phyloP scores from a whole-genome alignment of 2,797 vertebrate genomes.

The Hephaestus fuliginosus region DNA sequence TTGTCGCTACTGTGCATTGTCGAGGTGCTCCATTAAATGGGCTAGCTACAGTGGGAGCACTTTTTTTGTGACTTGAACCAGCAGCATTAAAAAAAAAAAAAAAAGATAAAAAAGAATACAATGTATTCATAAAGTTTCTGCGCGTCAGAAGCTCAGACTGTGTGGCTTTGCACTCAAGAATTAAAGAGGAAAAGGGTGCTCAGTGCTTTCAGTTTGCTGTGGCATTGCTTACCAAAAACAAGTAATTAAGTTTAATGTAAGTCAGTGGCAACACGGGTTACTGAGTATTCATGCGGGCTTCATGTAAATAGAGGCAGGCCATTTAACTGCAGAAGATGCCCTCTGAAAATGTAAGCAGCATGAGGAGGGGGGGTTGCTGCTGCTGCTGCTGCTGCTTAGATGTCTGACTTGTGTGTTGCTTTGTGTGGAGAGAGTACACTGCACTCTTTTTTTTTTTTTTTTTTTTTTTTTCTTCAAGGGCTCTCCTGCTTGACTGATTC shows the following conservation, averaged over 20 bases:
- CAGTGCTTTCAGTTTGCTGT: constrained; percentile 19
- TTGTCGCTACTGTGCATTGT: constrained; percentile 28
- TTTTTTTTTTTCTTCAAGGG: constrained; percentile 29
- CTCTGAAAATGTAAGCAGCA: constrained; percentile 18
- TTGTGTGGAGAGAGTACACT: constrained; percentile 55
- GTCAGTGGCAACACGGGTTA: neutral
- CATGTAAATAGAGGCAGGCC: neutral
- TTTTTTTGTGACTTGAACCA: neutral
- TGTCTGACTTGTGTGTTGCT: constrained; percentile 45
- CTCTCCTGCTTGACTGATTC: constrained; percentile 70
- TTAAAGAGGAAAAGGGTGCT: neutral
- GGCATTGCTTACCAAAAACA: neutral
- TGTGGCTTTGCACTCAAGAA: too few species aligned
- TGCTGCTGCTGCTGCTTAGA: constrained; percentile 11
- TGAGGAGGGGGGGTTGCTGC: neutral
- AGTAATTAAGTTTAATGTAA: neutral
- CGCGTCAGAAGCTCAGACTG: neutral
- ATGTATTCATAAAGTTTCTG: constrained; percentile 37
- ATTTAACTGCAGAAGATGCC: constrained; percentile 8
- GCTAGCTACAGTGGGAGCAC: constrained; percentile 4
- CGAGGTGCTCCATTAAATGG: constrained; percentile 13
- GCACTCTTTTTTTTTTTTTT: constrained; percentile 47
- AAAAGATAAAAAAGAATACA: too few species aligned
- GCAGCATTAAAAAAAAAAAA: neutral
- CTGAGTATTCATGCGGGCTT: neutral